These are phyloP conservation scores for Philonicus albiceps DNA, from an alignment of 2,888 invertebrate genomes.

Conservation along the genomic window DNA sequence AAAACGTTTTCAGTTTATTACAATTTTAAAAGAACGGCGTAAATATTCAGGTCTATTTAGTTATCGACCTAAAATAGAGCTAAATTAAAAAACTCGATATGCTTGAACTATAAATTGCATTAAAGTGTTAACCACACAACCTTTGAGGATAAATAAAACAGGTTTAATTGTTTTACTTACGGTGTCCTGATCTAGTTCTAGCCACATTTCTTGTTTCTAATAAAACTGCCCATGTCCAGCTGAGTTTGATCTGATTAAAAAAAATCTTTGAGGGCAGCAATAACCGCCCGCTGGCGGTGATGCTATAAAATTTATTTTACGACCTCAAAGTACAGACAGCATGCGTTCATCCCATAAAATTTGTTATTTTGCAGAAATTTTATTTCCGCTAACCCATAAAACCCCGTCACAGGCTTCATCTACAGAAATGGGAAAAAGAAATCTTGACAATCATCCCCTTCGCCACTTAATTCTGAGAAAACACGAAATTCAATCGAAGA, in stretches of 20 bases:
- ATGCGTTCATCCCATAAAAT: background rate
- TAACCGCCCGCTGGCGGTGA: background rate
- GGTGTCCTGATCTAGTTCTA: background rate
- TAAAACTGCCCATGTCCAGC: background rate
- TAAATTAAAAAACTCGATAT: background rate
- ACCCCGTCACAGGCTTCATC: slow-evolving; percentile 7
- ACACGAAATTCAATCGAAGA: slow-evolving; percentile 22
- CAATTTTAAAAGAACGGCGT: background rate
- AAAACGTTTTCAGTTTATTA: background rate
- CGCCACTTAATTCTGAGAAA: background rate
- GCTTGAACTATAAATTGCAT: background rate
- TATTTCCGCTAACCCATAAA: background rate
- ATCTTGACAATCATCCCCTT: slow-evolving; percentile 21
- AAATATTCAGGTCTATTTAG: background rate
- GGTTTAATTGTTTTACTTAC: background rate
- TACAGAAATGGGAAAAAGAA: background rate
- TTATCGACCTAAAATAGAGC: background rate
- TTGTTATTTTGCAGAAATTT: slow-evolving; percentile 11
- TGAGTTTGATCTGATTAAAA: slow-evolving; percentile 26
- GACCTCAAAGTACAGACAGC: background rate
- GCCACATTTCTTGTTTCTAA: background rate
- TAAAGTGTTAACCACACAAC: background rate
- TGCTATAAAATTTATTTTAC: background rate
- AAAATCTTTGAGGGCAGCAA: background rate
- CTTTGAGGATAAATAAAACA: background rate